phyloP scores from a whole-genome alignment of 2,888 invertebrate species.

The Pantelozetes paolii region DNA sequence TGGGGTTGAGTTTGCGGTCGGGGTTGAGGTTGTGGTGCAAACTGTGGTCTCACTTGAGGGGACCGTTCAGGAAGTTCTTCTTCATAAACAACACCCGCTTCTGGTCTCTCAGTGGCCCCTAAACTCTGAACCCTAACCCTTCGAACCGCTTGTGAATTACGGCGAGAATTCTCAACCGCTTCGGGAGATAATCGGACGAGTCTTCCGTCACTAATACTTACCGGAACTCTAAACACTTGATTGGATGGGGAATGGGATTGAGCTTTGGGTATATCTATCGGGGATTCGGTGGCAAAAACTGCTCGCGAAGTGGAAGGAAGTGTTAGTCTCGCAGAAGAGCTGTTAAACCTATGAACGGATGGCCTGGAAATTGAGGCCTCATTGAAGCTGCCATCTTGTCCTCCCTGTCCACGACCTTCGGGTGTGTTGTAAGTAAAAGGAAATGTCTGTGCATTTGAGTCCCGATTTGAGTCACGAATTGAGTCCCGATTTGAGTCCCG shows the following conservation, averaged over 20 bases:
- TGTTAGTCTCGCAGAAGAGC: background rate
- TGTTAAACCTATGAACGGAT: background rate
- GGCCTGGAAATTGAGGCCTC: slow-evolving; percentile 23
- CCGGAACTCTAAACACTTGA: slow-evolving; percentile 38
- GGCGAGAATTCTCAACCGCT: background rate
- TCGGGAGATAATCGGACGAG: slow-evolving; percentile 34
- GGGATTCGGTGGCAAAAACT: slow-evolving; percentile 21
- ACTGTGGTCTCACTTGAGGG: slow-evolving; percentile 38
- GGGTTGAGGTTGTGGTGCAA: slow-evolving; percentile 19
- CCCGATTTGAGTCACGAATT: too few species aligned
- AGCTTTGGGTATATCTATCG: background rate
- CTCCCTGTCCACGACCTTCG: slow-evolving; percentile 36
- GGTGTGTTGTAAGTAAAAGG: slow-evolving; percentile 42
- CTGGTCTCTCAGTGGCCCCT: slow-evolving; percentile 40
- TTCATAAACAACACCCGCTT: slow-evolving; percentile 39
- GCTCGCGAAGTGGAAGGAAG: background rate
- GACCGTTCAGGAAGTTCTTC: slow-evolving; percentile 36
- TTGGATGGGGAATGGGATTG: slow-evolving; percentile 1
- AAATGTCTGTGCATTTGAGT: slow-evolving; percentile 39
- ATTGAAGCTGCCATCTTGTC: slow-evolving; percentile 24
- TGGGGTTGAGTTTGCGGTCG: background rate
- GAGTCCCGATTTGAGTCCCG: too few species aligned
- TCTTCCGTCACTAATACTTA: slow-evolving; percentile 38
- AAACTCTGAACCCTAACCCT: slow-evolving; percentile 40
- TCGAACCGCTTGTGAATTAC: slow-evolving; percentile 25